Evolutionary conservation across 1,140 invertebrate genomes (phyloP).

Genomic region (Caenorhabditis tropicalis): DNA sequence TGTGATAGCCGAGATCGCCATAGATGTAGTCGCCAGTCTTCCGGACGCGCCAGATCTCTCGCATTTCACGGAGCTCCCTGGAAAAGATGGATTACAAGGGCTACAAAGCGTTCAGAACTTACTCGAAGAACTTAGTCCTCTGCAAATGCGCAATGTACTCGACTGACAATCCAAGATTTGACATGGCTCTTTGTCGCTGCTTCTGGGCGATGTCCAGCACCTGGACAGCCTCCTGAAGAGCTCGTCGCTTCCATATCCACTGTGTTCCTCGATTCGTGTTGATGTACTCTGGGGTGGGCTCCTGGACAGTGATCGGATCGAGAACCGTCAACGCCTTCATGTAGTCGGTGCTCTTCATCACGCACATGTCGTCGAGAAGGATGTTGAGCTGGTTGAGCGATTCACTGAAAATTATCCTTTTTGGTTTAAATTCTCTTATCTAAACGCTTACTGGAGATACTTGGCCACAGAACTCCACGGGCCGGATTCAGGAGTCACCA

Average conservation of each 20-base stretch:
- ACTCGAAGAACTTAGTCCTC: slow-evolving; percentile 24
- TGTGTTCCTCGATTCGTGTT: slow-evolving; percentile 9
- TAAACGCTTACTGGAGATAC: slow-evolving; percentile 46
- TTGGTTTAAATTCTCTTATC: neutral
- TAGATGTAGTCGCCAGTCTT: slow-evolving; percentile 45
- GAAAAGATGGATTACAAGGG: neutral
- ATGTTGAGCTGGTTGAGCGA: slow-evolving; percentile 48
- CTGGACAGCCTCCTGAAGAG: slow-evolving; percentile 7
- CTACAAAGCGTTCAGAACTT: neutral
- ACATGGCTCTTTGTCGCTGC: neutral
- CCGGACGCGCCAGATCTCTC: slow-evolving; percentile 48
- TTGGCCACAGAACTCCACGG: slow-evolving; percentile 53
- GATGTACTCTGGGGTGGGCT: neutral
- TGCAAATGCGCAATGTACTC: slow-evolving; percentile 13
- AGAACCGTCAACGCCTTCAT: slow-evolving; percentile 35
- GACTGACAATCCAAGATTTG: slow-evolving; percentile 14
- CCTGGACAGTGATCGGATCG: neutral
- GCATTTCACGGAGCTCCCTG: slow-evolving; percentile 49
- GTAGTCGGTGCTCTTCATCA: slow-evolving; percentile 48
- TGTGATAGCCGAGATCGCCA: slow-evolving; percentile 52
- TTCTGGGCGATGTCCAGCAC: neutral
- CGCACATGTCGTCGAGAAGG: slow-evolving; percentile 41
- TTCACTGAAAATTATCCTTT: slow-evolving; percentile 33
- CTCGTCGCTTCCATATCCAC: slow-evolving; percentile 47
- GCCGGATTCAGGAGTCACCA: slow-evolving; percentile 47